Conservation (phyloP, 1,140 invertebrate species). For the Nebria ingens region DNA sequence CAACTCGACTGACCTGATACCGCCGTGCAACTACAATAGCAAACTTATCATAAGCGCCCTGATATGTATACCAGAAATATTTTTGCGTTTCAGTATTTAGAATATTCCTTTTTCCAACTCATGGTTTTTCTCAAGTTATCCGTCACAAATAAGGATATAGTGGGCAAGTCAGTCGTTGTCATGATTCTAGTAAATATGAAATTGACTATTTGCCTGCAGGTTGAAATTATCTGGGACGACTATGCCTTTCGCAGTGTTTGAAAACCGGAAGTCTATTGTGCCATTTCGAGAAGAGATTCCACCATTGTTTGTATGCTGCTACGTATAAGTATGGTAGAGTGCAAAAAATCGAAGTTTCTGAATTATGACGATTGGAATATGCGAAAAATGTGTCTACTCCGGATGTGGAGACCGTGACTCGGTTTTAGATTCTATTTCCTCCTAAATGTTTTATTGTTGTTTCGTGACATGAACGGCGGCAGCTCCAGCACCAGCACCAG, state of each 20-base stretch:
- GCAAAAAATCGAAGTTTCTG: constrained; percentile 4
- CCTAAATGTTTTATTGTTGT: constrained; percentile 9
- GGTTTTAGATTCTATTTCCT: constrained; percentile 9
- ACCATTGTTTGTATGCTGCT: not conserved
- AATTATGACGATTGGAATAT: constrained; percentile 8
- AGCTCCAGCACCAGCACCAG: no score
- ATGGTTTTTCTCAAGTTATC: no score
- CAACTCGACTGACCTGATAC: not conserved
- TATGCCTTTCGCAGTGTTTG: not conserved
- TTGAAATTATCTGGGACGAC: not conserved
- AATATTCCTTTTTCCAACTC: no score
- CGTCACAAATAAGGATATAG: no score
- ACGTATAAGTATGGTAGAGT: not conserved
- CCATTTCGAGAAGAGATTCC: not conserved
- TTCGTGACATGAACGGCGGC: not conserved
- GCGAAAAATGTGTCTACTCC: not conserved
- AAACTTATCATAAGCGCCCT: no score
- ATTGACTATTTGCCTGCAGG: no score
- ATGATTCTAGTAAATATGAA: no score
- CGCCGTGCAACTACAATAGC: not conserved
- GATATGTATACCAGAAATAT: no score
- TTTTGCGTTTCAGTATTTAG: no score
- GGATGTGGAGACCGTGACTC: not conserved
- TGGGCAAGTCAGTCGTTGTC: no score
- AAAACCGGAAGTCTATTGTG: not conserved